Evolutionary conservation across 2,888 invertebrate species (phyloP).

Genomic region (Margaritifera margaritifera): DNA sequence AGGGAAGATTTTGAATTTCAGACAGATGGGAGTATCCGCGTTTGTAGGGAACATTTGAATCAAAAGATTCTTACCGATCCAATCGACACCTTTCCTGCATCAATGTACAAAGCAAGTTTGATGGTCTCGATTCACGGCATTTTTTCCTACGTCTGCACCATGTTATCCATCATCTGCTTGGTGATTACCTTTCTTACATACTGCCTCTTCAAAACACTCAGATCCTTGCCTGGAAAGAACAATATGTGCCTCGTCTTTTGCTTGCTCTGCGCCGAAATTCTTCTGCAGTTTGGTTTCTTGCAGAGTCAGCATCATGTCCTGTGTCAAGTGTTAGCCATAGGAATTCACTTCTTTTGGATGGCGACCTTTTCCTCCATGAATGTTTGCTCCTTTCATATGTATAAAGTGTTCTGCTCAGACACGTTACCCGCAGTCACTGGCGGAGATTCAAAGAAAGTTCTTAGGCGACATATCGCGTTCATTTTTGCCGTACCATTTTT

Average conservation of each 20-base stretch:
- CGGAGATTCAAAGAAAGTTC: background rate
- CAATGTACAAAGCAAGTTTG: background rate
- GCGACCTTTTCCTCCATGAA: constrained; percentile 43
- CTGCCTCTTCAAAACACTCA: constrained; percentile 31
- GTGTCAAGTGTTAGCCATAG: constrained; percentile 29
- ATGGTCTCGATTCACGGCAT: background rate
- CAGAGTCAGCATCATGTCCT: background rate
- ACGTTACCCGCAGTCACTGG: background rate
- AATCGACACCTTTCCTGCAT: no score
- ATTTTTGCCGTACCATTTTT: constrained; percentile 17
- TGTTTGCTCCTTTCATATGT: constrained; percentile 46
- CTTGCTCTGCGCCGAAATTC: constrained; percentile 37
- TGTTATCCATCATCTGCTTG: constrained; percentile 35
- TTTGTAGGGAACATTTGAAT: no score
- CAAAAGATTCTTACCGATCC: no score
- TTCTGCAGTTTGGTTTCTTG: constrained; percentile 31
- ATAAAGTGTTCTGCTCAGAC: constrained; percentile 25
- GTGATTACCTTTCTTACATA: constrained; percentile 38
- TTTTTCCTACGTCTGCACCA: constrained; percentile 18
- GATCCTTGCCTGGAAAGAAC: constrained; percentile 43
- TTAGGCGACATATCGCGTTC: constrained; percentile 18
- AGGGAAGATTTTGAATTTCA: no score
- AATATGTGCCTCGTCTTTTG: constrained; percentile 40
- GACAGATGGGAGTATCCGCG: no score
- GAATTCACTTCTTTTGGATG: constrained; percentile 46